Evolutionary conservation across 2,888 invertebrate species (phyloP).

Genomic region (Hydroisotoma schaefferi): DNA sequence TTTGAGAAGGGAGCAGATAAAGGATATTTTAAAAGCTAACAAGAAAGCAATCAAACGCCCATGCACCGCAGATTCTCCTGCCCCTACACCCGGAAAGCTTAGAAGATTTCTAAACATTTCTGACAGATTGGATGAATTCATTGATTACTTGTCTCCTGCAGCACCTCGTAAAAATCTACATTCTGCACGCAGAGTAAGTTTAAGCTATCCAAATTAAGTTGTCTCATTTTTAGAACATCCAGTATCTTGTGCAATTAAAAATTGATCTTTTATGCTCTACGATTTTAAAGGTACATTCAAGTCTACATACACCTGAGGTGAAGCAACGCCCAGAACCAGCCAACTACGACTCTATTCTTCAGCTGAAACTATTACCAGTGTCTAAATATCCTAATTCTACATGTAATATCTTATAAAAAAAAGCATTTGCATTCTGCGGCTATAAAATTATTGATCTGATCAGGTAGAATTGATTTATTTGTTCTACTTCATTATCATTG

Average conservation of each 20-base stretch:
- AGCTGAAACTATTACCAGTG: constrained; percentile 23
- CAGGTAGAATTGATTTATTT: too few relatives aligned
- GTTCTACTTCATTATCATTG: background rate
- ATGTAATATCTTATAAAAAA: constrained; percentile 25
- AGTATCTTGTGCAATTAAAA: too few relatives aligned
- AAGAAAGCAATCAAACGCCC: constrained; percentile 24
- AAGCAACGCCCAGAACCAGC: too few relatives aligned
- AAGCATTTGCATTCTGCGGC: background rate
- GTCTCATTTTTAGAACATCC: too few relatives aligned
- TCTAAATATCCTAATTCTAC: constrained; percentile 29
- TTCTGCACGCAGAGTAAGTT: too few relatives aligned
- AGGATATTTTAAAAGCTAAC: constrained; percentile 26
- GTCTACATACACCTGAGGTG: too few relatives aligned
- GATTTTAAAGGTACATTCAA: too few relatives aligned
- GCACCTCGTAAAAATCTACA: too few relatives aligned
- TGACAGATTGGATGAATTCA: constrained; percentile 38
- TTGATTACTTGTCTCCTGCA: constrained; percentile 34
- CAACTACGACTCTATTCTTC: constrained; percentile 13
- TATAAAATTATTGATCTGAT: background rate
- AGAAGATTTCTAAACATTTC: constrained; percentile 40
- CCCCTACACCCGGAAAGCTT: constrained; percentile 38
- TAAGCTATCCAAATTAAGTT: too few relatives aligned
- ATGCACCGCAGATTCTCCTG: constrained; percentile 22
- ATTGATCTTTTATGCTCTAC: too few relatives aligned
- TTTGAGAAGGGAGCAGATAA: constrained; percentile 35